Conservation (phyloP, 2,113 vertebrate species). For the Illadopsis cleaveri region DNA sequence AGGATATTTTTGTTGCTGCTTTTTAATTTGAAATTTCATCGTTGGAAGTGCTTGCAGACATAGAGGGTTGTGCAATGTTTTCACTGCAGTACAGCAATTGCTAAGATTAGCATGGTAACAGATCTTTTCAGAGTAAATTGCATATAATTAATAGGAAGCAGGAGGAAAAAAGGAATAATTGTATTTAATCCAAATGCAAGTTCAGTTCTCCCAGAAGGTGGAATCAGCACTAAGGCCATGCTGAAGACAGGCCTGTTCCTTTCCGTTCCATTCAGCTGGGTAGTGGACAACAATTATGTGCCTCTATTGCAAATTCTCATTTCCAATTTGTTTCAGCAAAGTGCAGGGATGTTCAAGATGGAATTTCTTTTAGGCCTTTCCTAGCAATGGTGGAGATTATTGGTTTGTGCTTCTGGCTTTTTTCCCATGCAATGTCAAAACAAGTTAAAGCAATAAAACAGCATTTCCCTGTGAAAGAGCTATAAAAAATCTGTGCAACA, state of each 20-base stretch:
- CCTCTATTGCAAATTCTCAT: background rate
- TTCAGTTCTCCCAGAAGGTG: slow-evolving; percentile 23
- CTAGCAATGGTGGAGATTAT: background rate
- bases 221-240: background rate
- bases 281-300: background rate
- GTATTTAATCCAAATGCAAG: slow-evolving; percentile 13
- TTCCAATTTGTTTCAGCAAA: background rate
- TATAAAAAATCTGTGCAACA: background rate
- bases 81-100: background rate
- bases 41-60: background rate
- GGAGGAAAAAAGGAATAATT: slow-evolving; percentile 4
- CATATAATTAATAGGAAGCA: slow-evolving; percentile 43
- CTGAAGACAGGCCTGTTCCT: background rate
- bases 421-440: background rate
- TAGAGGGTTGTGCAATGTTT: background rate
- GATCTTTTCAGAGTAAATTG: slow-evolving; percentile 32
- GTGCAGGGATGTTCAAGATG: background rate
- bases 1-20: slow-evolving; percentile 33
- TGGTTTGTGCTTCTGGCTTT: background rate
- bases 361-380: background rate
- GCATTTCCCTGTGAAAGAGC: background rate
- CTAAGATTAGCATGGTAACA: slow-evolving; percentile 49
- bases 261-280: background rate
- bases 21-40: slow-evolving; percentile 35
- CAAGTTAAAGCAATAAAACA: background rate